These are phyloP conservation scores for Hirtodrosophila cameraria DNA, from an alignment of 2,888 invertebrate species.

Conservation along the genomic window DNA sequence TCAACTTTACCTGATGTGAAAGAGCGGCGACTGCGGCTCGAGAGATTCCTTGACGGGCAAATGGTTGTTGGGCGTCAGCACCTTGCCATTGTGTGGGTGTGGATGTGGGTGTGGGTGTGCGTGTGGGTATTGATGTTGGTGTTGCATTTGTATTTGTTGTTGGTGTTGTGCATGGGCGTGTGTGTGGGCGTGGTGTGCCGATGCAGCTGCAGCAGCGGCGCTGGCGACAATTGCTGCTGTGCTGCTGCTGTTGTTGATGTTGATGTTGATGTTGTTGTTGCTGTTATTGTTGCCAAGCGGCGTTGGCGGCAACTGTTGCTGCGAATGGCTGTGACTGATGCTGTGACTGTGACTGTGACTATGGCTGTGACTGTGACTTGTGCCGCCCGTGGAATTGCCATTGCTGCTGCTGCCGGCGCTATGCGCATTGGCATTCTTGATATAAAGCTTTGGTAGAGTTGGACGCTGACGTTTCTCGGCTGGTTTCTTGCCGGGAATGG, in stretches of 20 bases:
- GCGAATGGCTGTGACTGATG: constrained; percentile 48
- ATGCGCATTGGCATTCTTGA: constrained; percentile 88
- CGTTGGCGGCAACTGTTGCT: constrained; percentile 50
- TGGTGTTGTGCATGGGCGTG: constrained; percentile 61
- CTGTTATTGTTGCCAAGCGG: constrained; percentile 31
- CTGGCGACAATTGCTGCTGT: constrained; percentile 62
- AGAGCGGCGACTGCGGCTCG: constrained; percentile 84
- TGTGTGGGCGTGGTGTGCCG: constrained; percentile 57
- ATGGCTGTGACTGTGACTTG: constrained; percentile 66
- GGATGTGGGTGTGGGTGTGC: constrained; percentile 48
- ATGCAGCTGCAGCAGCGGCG: constrained; percentile 60
- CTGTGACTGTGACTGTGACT: constrained; percentile 58
- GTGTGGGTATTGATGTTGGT: constrained; percentile 39
- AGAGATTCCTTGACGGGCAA: constrained; percentile 80
- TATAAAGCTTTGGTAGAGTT: constrained; percentile 90
- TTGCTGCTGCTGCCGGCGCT: constrained; percentile 81
- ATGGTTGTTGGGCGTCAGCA: constrained; percentile 82
- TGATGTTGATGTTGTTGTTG: no score
- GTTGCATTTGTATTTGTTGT: no score
- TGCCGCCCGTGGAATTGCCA: constrained; percentile 70
- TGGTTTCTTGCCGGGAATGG: constrained; percentile 93
- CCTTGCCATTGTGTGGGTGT: constrained; percentile 74
- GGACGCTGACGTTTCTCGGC: constrained; percentile 91
- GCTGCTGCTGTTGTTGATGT: constrained; percentile 41
- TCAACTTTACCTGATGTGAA: constrained; percentile 83